Base-by-base conservation (phyloP, 1,140 invertebrate genomes). In the Bilobella aurantiaca region DNA sequence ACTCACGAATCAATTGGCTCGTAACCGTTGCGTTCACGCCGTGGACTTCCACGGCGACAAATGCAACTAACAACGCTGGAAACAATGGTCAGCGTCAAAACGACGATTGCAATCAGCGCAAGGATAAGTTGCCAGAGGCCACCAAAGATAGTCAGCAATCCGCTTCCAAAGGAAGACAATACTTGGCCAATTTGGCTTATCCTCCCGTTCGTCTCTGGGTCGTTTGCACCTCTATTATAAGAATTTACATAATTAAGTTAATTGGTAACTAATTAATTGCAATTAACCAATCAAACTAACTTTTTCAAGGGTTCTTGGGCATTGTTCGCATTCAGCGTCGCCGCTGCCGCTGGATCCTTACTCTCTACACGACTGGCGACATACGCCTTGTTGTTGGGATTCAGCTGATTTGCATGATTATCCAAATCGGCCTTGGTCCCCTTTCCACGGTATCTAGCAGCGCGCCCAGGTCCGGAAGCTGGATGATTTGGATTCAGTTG, bases 341-440 rank as follows among this genome's bases (percentile, higher is more conserved):
- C 34, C 34, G 34, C 34, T 12, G 49, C 49, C 14, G 49, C 49
- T 14, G 49, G 12, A 53, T 53, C 25, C 12, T 53, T 53, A 58
- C 42, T 47, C 61, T 2, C 1, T n/a, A 3, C 28, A 21, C 5
- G 56, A 67, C 46, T 57, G 57, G 53, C 42, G 28, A 60, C 32
- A 27, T 21, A 25, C n/a, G 8, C 31, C 1, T 56, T 0, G 0
- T 71, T 66, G 21, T 71, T 69, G 3, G 67, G 67, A 42, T 71
- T 71, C 61, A 63, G 23, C 47, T 71, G 69, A 8, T 69, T 66
- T 1, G 67, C 21, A 59, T 64, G 69, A 58, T 71, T 71, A 23
- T 71, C 56, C 1, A 71, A 27, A 53, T 71, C 69, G 1, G 61
- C 16, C 25, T 66, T 69, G 0, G 57, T 64, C 1, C 67, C 69